Conservation (phyloP, 1,140 invertebrate species). For the Cyrtorhinus lividipennis region DNA sequence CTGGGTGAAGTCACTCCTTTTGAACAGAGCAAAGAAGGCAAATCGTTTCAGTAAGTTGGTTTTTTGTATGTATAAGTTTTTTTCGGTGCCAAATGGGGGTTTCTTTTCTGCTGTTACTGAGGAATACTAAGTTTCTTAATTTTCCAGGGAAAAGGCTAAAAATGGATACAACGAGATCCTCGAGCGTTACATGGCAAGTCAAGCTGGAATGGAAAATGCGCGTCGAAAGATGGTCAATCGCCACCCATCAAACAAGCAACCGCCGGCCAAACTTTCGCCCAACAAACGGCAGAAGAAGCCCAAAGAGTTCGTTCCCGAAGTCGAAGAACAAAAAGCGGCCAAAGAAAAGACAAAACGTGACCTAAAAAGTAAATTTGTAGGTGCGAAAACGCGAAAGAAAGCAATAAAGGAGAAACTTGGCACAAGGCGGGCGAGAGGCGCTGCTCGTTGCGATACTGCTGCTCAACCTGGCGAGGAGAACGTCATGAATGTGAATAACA, state of each 20-base stretch:
- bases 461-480: conserved; percentile 22
- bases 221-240: not conserved
- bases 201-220: conserved; percentile 11
- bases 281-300: not conserved
- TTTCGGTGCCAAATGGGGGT: not conserved
- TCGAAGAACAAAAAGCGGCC: conserved; percentile 8
- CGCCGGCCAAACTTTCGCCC: not conserved
- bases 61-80: not conserved
- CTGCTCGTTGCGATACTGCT: conserved; percentile 18
- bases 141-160: not conserved
- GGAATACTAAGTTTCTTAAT: not conserved
- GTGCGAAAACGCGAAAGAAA: conserved; percentile 25
- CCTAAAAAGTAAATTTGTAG: conserved; percentile 26
- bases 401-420: conserved; percentile 27
- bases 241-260: not conserved
- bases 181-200: conserved; percentile 16
- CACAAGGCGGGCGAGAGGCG: conserved; percentile 20
- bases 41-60: conserved; percentile 20
- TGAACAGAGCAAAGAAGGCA: not conserved
- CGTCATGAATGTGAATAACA: conserved; percentile 21
- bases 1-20: conserved; percentile 27
- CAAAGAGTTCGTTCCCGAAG: not conserved
- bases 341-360: conserved; percentile 22
- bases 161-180: not conserved
- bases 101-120: not conserved